Percentiles rank a stretch among this genome's conserved stretches.
Conservation (phyloP, 1,140 invertebrate genomes). For the Pogonomyrmex barbatus region DNA sequence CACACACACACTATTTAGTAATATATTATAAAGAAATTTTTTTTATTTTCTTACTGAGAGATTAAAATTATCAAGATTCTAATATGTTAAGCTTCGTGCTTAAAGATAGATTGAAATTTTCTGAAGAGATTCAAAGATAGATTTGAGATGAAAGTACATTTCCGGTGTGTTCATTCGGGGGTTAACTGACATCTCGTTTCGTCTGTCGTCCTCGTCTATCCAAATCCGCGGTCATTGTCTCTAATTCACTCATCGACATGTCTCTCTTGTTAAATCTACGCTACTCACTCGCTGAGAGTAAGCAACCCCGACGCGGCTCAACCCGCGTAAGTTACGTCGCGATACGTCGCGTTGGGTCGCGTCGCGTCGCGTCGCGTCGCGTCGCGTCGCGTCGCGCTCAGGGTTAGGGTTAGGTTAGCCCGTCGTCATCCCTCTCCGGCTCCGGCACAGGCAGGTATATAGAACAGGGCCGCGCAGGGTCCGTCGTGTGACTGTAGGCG, state of each 20-base stretch:
- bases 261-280: background rate
- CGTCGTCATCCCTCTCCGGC: slow-evolving; percentile 55
- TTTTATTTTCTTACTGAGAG: no score
- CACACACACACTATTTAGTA: no score
- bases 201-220: background rate
- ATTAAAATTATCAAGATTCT: background rate
- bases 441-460: slow-evolving; percentile 61
- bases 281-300: slow-evolving; percentile 1
- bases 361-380: background rate
- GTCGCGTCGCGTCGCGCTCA: background rate
- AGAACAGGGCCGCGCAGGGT: slow-evolving; percentile 76
- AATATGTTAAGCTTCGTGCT: background rate
- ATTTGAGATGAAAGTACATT: background rate
- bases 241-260: background rate
- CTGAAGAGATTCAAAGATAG: background rate
- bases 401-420: slow-evolving; percentile 63
- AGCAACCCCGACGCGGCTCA: slow-evolving; percentile 26
- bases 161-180: background rate
- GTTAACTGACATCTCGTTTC: background rate
- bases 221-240: background rate
- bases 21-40: no score
- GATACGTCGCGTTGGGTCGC: background rate
- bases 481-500: slow-evolving; percentile 84
- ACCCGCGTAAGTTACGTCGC: slow-evolving; percentile 47
- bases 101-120: background rate